Evolutionary conservation across 2,113 vertebrate genomes (phyloP).

Genomic region (Ceyx margarethae): DNA sequence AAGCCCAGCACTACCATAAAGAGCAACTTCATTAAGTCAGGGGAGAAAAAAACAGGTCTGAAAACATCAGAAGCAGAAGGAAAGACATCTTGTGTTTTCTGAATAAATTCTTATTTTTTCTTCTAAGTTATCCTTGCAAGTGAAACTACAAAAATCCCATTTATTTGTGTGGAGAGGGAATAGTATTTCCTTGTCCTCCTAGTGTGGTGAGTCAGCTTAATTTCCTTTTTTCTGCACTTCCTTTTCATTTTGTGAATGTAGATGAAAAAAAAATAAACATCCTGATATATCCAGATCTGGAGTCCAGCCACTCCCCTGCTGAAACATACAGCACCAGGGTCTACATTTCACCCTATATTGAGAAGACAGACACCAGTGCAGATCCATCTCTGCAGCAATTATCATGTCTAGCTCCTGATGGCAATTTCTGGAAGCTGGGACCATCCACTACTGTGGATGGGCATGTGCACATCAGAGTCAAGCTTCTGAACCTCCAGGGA

Average conservation of each 20-base stretch:
- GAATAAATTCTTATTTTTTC: neutral
- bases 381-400: neutral
- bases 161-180: fast-evolving
- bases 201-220: neutral
- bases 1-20: neutral
- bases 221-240: neutral
- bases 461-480: neutral
- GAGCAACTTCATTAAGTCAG: neutral
- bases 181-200: neutral
- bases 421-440: neutral
- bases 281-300: neutral
- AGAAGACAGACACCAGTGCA: neutral
- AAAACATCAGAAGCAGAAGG: neutral
- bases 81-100: neutral
- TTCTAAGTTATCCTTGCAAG: neutral
- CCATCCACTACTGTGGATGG: neutral
- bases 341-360: neutral
- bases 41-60: neutral
- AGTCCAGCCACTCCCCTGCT: neutral
- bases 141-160: neutral
- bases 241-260: neutral
- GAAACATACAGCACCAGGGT: neutral
- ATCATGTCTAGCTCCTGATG: neutral
- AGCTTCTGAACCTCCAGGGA: neutral
- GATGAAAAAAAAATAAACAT: neutral